Evolutionary conservation across 2,888 invertebrate genomes (phyloP).

Genomic region (Lepidocyrtinus sp.): DNA sequence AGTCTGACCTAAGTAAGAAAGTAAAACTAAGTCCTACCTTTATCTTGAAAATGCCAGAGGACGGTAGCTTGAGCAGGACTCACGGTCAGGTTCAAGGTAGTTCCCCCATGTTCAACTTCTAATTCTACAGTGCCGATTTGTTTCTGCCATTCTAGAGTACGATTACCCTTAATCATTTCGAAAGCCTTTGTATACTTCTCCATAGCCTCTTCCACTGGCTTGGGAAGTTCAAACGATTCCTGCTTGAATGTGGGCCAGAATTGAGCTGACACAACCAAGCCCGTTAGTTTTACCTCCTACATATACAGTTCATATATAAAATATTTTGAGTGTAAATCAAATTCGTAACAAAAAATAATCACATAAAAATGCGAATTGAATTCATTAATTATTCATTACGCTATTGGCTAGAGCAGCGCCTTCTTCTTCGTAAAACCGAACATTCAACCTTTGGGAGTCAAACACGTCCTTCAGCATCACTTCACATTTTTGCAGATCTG

Average conservation of each 20-base stretch:
- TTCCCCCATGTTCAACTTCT: constrained; percentile 87
- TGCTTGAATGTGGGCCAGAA: constrained; percentile 99
- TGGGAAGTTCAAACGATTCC: constrained; percentile 90
- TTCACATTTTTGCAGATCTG: constrained; percentile 97
- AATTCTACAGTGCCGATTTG: constrained; percentile 93
- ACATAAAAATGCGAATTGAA: not conserved
- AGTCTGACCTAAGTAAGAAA: not conserved
- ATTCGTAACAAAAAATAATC: not conserved
- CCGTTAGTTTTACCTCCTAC: constrained; percentile 80
- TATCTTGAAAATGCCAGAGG: constrained; percentile 92
- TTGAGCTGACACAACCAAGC: constrained; percentile 96
- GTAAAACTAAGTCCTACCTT: constrained; percentile 76
- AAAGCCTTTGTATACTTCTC: constrained; percentile 91
- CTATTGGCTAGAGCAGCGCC: constrained; percentile 66
- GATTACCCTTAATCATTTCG: constrained; percentile 88
- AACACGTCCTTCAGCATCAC: constrained; percentile 98
- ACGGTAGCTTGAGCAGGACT: constrained; percentile 95
- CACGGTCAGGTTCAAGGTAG: constrained; percentile 85
- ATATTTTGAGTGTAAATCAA: not conserved
- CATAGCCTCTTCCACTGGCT: constrained; percentile 84
- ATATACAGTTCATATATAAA: constrained; percentile 38
- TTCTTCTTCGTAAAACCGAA: constrained; percentile 78
- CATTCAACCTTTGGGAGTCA: constrained; percentile 94
- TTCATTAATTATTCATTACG: constrained; percentile 52
- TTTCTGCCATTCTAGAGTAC: constrained; percentile 94